Conservation (phyloP, 2,888 invertebrate genomes). For the Pediacus dermestoides region DNA sequence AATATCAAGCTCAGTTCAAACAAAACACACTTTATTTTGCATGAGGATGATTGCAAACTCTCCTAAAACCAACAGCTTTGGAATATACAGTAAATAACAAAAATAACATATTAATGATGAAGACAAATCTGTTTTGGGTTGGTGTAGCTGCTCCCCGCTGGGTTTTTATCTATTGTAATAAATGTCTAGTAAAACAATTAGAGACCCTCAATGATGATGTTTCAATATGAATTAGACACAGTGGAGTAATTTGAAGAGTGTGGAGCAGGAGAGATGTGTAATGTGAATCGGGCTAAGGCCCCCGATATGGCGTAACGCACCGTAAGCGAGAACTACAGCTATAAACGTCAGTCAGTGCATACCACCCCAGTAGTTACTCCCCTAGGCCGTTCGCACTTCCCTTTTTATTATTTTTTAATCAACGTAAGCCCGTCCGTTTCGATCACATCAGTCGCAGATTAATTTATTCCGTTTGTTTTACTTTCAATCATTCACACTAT, state of each 20-base stretch:
- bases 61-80: too few relatives aligned
- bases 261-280: too few relatives aligned
- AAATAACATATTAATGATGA: too few relatives aligned
- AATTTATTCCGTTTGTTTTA: slow-evolving; percentile 40
- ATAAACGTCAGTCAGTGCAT: slow-evolving; percentile 23
- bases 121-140: too few relatives aligned
- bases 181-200: slow-evolving; percentile 31
- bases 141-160: too few relatives aligned
- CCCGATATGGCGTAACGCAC: too few relatives aligned
- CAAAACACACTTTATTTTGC: too few relatives aligned
- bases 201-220: slow-evolving; percentile 28
- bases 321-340: slow-evolving; percentile 14
- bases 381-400: slow-evolving; percentile 30
- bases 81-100: too few relatives aligned
- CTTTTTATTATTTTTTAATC: slow-evolving; percentile 44
- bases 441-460: slow-evolving; percentile 30
- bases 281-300: too few relatives aligned
- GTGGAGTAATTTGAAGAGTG: slow-evolving; percentile 19
- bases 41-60: too few relatives aligned
- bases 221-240: slow-evolving; percentile 31
- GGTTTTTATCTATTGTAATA: too few relatives aligned
- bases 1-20: too few relatives aligned
- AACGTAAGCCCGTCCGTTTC: slow-evolving; percentile 31
- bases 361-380: slow-evolving; percentile 13
- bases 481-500: slow-evolving; percentile 33